Base-by-base conservation (phyloP, 1,140 invertebrate genomes). In the Drosophila pseudoananassae region DNA sequence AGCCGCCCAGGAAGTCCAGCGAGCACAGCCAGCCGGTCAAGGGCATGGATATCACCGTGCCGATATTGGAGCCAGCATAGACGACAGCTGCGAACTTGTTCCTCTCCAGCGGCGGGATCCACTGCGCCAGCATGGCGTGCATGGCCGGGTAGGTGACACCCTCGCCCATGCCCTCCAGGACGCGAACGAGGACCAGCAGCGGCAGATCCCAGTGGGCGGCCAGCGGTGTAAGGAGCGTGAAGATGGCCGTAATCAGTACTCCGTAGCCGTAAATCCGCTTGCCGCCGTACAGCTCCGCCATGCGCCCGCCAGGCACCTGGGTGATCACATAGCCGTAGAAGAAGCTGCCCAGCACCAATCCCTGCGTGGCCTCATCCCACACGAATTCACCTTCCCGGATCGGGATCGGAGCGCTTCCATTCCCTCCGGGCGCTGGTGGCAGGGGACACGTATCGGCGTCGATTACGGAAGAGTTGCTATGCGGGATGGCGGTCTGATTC, bases 311-410 rank as follows among this genome's bases (percentile, higher is more conserved):
- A 8, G 97, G 97, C 33, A 98, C 94, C 93, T 98, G 97, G 15
- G 96, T 97, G 47, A 96, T 90, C 5, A 97, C 95, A 92, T 97
- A 98, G 53, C 97, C 97, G 87, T 96, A 95, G 92, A 97, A 97
- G 92, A 97, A 98, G 47, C 96, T 95, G 7, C 96, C 96, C 43
- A 98, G 92, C 68, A 98, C 96, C 59, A 97, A 92, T 52, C 96
- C 96, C 92, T 97, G 96, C 8, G 95, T 95, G 55, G 93, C 93
- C 91, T 96, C 94, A 80, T 95, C 94, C 97, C 97, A 98, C 27
- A 93, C 93, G 75, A 97, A 97, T 82, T 96, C 94, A 46, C 96
- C 96, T 71, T 93, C 91, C 78, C 92, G 94, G 53, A 92, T 84
- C 72, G 91, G 45, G 14, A 15, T 31, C 0, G 36, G 20, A 38